phyloP scores from a whole-genome alignment of 2,113 vertebrate genomes.

The Diadophis punctatus region DNA sequence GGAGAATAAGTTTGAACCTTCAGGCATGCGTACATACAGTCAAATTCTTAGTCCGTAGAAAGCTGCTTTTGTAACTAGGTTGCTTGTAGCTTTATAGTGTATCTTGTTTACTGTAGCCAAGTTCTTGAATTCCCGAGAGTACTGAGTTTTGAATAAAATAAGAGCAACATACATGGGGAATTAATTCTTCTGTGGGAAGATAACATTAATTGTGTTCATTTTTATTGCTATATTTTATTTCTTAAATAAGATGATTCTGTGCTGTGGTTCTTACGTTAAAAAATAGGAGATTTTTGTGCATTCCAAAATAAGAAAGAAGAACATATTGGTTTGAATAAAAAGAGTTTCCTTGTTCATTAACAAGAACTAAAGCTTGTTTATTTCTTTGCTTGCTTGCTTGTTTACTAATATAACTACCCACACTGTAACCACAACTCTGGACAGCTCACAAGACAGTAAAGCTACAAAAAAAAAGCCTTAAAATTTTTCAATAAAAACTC shows the following conservation, averaged over 20 bases:
- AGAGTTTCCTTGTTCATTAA: background rate
- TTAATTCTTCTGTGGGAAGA: background rate
- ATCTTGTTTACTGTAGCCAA: background rate
- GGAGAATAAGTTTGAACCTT: background rate
- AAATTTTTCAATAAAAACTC: background rate
- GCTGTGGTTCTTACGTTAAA: conserved; percentile 9
- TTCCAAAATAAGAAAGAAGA: conserved; percentile 21
- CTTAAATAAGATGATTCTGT: background rate
- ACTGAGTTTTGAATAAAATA: background rate
- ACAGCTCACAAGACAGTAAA: background rate
- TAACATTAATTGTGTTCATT: conserved; percentile 26
- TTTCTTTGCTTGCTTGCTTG: background rate
- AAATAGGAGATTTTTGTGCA: conserved; percentile 23
- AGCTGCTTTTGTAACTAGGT: background rate
- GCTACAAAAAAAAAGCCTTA: background rate
- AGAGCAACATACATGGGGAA: background rate
- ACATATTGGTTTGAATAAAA: conserved; percentile 8
- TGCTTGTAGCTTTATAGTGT: background rate
- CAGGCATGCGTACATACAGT: background rate
- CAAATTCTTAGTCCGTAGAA: background rate
- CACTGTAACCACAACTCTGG: background rate
- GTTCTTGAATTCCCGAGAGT: background rate
- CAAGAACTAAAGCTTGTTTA: background rate
- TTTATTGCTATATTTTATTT: conserved; percentile 10
- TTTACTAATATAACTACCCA: background rate